These are phyloP conservation scores for Hesperia comma DNA, from an alignment of 2,888 invertebrate species.

Conservation along the genomic window DNA sequence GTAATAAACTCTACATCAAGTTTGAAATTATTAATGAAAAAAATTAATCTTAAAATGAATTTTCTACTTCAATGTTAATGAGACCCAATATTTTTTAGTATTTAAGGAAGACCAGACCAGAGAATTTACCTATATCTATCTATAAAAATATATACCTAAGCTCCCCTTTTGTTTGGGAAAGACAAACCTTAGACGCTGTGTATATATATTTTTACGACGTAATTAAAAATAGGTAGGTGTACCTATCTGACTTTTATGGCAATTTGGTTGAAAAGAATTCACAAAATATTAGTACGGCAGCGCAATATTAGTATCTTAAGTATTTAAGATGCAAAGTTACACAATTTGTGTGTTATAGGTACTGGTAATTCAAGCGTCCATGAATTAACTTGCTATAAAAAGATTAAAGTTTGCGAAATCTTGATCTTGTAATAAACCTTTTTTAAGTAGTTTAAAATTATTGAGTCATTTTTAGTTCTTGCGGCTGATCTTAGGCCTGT, in stretches of 20 bases:
- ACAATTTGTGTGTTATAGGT: not conserved
- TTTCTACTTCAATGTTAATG: no score
- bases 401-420: not conserved
- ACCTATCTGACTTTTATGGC: not conserved
- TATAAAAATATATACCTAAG: no score
- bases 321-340: not conserved
- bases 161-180: no score
- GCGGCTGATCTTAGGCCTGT: not conserved
- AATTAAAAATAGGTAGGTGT: no score
- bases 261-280: not conserved
- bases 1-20: no score
- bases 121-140: no score
- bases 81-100: no score
- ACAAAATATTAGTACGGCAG: not conserved
- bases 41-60: no score
- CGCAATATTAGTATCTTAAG: not conserved
- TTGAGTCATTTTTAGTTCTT: slow-evolving; percentile 11
- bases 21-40: no score
- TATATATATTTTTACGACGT: no score
- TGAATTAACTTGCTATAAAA: slow-evolving; percentile 3
- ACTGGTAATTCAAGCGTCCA: slow-evolving; percentile 2
- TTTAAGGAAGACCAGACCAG: no score
- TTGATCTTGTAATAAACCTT: slow-evolving; percentile 6
- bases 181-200: no score
- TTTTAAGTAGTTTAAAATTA: slow-evolving; percentile 2